Evolutionary conservation across 2,113 vertebrate species (phyloP).

Genomic region (Xyrauchen texanus): DNA sequence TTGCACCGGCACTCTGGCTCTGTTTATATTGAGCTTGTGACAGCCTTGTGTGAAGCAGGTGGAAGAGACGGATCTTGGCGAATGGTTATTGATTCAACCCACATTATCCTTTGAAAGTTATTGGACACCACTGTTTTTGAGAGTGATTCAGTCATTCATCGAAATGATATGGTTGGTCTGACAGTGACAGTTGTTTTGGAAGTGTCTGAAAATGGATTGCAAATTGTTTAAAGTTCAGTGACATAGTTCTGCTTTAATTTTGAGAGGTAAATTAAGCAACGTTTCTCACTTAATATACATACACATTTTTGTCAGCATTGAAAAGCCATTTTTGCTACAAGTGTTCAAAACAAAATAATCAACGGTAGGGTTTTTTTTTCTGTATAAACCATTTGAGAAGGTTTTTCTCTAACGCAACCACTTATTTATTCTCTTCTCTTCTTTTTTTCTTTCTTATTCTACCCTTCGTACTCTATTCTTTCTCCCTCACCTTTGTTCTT

Average conservation of each 20-base stretch:
- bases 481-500: too few relatives aligned
- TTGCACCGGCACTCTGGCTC: constrained; percentile 59
- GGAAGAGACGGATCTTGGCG: constrained; percentile 56
- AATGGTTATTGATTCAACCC: constrained; percentile 41
- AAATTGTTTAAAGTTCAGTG: neutral
- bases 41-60: constrained; percentile 46
- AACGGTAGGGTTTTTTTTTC: neutral
- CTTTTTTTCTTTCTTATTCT: neutral
- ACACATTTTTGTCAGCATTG: too few relatives aligned
- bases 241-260: too few relatives aligned
- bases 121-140: neutral
- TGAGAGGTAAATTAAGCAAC: too few relatives aligned
- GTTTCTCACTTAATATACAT: neutral
- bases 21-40: constrained; percentile 66
- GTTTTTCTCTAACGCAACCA: too few relatives aligned
- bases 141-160: too few relatives aligned
- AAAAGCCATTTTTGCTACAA: too few relatives aligned
- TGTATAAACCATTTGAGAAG: neutral
- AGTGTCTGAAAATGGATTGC: neutral
- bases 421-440: neutral
- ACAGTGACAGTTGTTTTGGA: neutral
- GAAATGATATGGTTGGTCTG: neutral
- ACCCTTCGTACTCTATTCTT: too few relatives aligned
- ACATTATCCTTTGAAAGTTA: neutral
- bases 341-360: too few relatives aligned